Evolutionary conservation across 2,888 invertebrate genomes (phyloP).

Genomic region (Caenorhabditis becei): DNA sequence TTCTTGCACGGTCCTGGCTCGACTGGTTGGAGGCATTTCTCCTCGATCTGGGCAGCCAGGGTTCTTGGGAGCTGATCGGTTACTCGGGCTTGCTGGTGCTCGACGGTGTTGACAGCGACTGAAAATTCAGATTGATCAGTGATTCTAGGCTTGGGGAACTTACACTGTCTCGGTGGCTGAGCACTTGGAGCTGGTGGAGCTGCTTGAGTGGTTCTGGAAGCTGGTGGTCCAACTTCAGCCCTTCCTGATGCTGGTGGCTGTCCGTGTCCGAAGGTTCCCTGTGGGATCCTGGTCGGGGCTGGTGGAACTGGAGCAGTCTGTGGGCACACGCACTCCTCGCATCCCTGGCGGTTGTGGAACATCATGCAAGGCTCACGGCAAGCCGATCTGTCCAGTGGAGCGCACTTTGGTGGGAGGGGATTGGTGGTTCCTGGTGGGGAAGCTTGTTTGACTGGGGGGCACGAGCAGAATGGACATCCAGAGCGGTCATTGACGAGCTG

Average conservation of each 20-base stretch:
- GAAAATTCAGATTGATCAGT: conserved; percentile 1
- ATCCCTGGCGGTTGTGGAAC: conserved; percentile 78
- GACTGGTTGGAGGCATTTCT: conserved; percentile 80
- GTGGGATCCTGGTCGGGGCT: conserved; percentile 14
- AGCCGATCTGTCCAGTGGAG: conserved; percentile 73
- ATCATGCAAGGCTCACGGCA: conserved; percentile 81
- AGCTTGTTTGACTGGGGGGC: conserved; percentile 73
- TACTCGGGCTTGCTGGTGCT: conserved; percentile 31
- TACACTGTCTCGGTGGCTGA: conserved; percentile 57
- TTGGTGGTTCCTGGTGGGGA: conserved; percentile 43
- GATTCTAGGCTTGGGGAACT: background rate
- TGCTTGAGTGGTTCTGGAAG: conserved; percentile 46
- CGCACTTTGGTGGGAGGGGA: conserved; percentile 70
- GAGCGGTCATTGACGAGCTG: conserved; percentile 77
- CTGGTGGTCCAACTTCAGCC: conserved; percentile 62
- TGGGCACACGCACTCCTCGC: conserved; percentile 79
- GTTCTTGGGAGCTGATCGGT: conserved; percentile 50
- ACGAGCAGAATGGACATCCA: conserved; percentile 80
- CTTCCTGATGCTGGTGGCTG: conserved; percentile 37
- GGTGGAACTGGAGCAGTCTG: conserved; percentile 45
- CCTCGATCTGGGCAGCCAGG: conserved; percentile 68
- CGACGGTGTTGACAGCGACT: conserved; percentile 48
- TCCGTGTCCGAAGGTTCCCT: conserved; percentile 22
- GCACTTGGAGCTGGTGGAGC: conserved; percentile 57
- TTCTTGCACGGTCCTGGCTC: conserved; percentile 81